Percentiles rank a stretch among this genome's conserved stretches.
Conservation (phyloP, 2,888 invertebrate species). For the Dryobotodes eremita region DNA sequence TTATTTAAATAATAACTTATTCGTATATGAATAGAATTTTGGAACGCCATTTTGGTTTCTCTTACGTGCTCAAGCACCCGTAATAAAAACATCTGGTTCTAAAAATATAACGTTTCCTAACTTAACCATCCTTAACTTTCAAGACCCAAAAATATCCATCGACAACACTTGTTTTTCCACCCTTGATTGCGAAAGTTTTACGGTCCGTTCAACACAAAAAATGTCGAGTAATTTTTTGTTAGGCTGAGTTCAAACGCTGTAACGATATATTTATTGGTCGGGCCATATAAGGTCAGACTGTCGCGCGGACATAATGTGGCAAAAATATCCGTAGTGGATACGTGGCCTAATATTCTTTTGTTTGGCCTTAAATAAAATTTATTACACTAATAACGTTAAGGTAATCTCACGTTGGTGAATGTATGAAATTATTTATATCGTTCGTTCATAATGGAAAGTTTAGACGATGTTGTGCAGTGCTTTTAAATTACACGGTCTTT, state of each 20-base stretch:
- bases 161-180: constrained; percentile 76
- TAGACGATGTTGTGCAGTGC: constrained; percentile 39
- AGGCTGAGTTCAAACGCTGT: constrained; percentile 75
- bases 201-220: constrained; percentile 79
- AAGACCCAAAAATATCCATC: constrained; percentile 67
- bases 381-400: constrained; percentile 64
- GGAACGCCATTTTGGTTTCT: neutral
- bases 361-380: constrained; percentile 71
- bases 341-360: constrained; percentile 65
- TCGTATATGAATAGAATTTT: neutral
- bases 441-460: constrained; percentile 53
- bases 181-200: constrained; percentile 85
- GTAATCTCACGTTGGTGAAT: constrained; percentile 53
- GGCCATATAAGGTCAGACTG: constrained; percentile 77
- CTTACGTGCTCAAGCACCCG: neutral
- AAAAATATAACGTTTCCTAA: constrained; percentile 40
- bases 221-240: constrained; percentile 78
- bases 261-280: constrained; percentile 84
- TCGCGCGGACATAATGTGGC: constrained; percentile 75
- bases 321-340: constrained; percentile 70
- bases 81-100: neutral
- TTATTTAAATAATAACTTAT: neutral
- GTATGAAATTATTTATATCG: constrained; percentile 61
- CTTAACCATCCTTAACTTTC: constrained; percentile 25
- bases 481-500: constrained; percentile 52